Evolutionary conservation across 2,113 vertebrate species (phyloP), one percentile per base, ranked within the genome.

Genomic region (Aegypius monachus): DNA sequence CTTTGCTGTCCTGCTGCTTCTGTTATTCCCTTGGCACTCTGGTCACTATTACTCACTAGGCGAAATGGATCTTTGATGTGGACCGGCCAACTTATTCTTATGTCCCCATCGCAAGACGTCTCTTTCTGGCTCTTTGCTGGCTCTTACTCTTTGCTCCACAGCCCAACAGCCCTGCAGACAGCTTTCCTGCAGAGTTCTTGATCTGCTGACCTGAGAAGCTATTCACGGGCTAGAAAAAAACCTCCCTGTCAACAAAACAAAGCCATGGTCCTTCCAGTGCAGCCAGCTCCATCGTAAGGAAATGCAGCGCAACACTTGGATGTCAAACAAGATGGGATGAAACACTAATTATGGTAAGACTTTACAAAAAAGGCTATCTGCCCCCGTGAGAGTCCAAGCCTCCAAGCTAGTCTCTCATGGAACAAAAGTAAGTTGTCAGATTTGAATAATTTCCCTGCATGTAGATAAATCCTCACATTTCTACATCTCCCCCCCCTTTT

Each of bases 401-500:
- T 97, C 52, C 80, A 90, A 98, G 97, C 96, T 90, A 95, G 93
- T 93, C 95, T 97, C 94, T 77, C 3, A 2, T 95, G 96, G 85
- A 96, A 98, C 96, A 97, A 97, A 97, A 97, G 93, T 97, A 95
- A 97, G 95, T 97, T 96, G 91, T 96, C 94, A 97, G 96, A 97
- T 97, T 97, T 96, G 95, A 98, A 98, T 98, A 98, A 98, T 97
- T 98, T 97, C 87, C 79, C 94, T 82, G 95, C 90, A 90, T 82
- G 93, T 83, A 96, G 95, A 97, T 96, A 97, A 97, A 97, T 91
- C 90, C 91, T 89, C 83, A 38, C 63, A 91, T 96, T 95, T 88
- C 77, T 94, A 31, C 56, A 26, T 47, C 10, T 9, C 52, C 4
- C n/a, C 10, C 4, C 26, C 2, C 25, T 26, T 43, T 58, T 45